These are phyloP conservation scores for Parazoanthus swiftii DNA, from an alignment of 92 coral and sea anemone genomes.

Conservation along the genomic window DNA sequence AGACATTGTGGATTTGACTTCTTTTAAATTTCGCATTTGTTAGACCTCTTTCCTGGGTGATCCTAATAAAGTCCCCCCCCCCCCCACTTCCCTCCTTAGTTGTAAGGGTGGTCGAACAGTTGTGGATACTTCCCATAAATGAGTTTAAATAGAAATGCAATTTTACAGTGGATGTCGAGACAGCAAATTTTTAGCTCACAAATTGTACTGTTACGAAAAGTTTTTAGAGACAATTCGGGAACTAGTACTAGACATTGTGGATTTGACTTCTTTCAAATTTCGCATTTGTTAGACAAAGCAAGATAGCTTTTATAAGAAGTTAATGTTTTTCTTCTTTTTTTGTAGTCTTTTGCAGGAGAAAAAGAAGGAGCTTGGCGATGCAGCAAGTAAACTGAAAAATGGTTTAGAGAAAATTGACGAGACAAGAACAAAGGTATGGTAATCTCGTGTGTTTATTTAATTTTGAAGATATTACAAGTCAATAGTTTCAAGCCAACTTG, in stretches of 20 bases:
- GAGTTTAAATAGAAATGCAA: too few relatives aligned
- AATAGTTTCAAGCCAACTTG: too few relatives aligned
- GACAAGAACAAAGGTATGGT: conserved; percentile 88
- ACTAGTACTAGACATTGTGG: background rate
- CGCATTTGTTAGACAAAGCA: background rate
- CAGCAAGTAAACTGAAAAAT: conserved; percentile 93
- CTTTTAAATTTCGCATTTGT: background rate
- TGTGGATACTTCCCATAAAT: too few relatives aligned
- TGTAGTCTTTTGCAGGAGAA: conserved; percentile 82
- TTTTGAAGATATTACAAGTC: too few relatives aligned
- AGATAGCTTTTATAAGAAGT: background rate
- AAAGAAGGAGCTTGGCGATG: conserved; percentile 96
- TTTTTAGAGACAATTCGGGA: background rate
- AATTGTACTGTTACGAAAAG: too few relatives aligned
- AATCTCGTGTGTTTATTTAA: background rate
- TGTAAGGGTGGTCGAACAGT: too few relatives aligned
- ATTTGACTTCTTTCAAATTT: too few relatives aligned
- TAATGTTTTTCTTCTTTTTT: background rate
- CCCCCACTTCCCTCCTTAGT: too few relatives aligned
- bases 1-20: background rate
- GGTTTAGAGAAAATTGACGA: conserved; percentile 99
- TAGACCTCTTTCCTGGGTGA: too few relatives aligned
- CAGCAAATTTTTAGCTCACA: too few relatives aligned
- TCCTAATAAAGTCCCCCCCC: too few relatives aligned
- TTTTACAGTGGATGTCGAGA: too few relatives aligned